phyloP scores from a whole-genome alignment of 2,888 invertebrate species.

The Eurytoma adleriae region DNA sequence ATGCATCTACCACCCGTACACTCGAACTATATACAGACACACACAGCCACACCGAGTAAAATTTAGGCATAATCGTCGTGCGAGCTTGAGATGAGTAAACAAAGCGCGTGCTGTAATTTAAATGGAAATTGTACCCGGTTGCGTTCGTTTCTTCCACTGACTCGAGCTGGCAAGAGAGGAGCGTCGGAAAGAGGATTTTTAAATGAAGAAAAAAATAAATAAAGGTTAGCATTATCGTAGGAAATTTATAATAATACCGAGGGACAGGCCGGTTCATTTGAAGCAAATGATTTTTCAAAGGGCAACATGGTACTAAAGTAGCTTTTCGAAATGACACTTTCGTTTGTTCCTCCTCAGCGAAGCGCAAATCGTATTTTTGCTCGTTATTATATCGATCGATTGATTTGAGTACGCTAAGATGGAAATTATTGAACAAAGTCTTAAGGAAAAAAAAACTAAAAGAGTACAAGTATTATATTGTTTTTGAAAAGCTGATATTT shows the following conservation, averaged over 20 bases:
- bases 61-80: constrained; percentile 31
- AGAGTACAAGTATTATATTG: constrained; percentile 23
- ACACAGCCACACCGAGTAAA: constrained; percentile 8
- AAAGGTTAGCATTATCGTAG: neutral
- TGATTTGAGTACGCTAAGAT: constrained; percentile 5
- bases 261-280: no score
- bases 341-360: neutral
- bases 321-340: neutral
- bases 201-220: neutral
- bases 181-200: neutral
- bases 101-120: constrained; percentile 11
- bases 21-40: neutral
- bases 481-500: constrained; percentile 36
- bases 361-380: neutral
- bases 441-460: neutral
- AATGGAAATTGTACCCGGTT: constrained; percentile 28
- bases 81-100: constrained; percentile 29
- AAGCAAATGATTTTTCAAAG: constrained; percentile 2
- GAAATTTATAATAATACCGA: neutral
- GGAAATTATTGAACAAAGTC: constrained; percentile 14
- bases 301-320: constrained; percentile 30
- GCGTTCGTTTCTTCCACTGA: constrained; percentile 43
- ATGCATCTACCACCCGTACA: neutral
- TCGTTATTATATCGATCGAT: neutral
- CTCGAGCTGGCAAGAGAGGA: constrained; percentile 7